Base-by-base conservation (phyloP, 2,888 invertebrate species). In the Luperina testacea region DNA sequence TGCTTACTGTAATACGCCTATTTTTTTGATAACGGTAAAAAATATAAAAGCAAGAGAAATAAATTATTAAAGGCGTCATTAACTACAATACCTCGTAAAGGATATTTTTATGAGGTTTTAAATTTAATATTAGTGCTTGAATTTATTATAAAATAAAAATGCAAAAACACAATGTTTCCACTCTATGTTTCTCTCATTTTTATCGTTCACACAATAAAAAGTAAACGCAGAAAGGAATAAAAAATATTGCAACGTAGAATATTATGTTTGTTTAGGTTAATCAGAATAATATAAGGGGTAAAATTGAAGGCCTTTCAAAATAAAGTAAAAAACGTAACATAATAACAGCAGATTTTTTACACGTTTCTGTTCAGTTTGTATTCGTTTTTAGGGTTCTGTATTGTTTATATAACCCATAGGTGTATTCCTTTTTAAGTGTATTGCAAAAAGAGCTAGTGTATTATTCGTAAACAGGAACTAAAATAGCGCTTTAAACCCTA, bases 211-310 rank as follows among this genome's bases (percentile, higher is more conserved):
- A 68, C 78, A 75, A 72, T 67, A 80, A 77, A 81, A 79, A 68
- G 27, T 27, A 74, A 68, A 70, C 48, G 61, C 11, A 68, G 72
- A 84, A 78, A 65, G 15, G 32, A 64, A n/a, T 64, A 75, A 77
- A 84, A 82, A 82, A 82, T 75, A 78, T 79, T 82, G 87, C 88
- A 88, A 89, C 87, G 80, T 69, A 38, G 51, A 77, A 84, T 81
- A 88, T 87, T 80, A 84, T 90, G 90, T 93, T 94, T 93, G 89
- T 90, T 94, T 92, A 93, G 92, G 94, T 85, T 91, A 89, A 92
- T 90, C 88, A 89, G 80, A 93, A 92, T 77, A 81, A 85, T 88
- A 90, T 86, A 91, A 91, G 90, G 90, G 91, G 92, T 91, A 81
- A 89, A 88, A 90, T 90, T 87, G 87, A 83, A 88, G 84, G 87